A percentile compares a stretch with the other conserved stretches of the same genome.
phyloP scores from a whole-genome alignment of 2,113 vertebrate genomes.

The Protobothrops flavoviridis region DNA sequence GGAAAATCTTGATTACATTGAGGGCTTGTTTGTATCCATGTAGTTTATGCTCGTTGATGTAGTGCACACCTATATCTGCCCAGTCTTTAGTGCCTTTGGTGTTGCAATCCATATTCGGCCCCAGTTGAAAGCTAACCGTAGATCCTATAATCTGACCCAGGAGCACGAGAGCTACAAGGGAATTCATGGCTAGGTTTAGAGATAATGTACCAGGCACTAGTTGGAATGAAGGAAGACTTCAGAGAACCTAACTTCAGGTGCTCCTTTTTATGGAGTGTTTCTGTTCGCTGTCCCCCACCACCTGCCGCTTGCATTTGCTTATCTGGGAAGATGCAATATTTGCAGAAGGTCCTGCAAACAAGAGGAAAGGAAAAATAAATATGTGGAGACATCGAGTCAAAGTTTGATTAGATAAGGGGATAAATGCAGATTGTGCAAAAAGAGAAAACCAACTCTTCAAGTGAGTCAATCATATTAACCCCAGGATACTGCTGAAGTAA shows the following conservation, averaged over 20 bases:
- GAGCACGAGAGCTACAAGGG: slow-evolving; percentile 60
- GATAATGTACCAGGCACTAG: slow-evolving; percentile 37
- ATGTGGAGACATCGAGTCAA: slow-evolving; percentile 68
- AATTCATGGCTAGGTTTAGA: slow-evolving; percentile 67
- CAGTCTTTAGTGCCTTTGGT: slow-evolving; percentile 75
- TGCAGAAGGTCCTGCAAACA: slow-evolving; percentile 70
- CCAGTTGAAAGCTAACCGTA: neutral
- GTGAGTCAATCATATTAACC: neutral
- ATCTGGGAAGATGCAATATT: slow-evolving; percentile 59
- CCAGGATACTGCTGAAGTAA: neutral
- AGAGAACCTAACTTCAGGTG: neutral
- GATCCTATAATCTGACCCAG: slow-evolving; percentile 65
- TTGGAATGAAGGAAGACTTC: neutral
- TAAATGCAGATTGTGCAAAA: slow-evolving; percentile 62
- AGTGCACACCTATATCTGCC: slow-evolving; percentile 71
- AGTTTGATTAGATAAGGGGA: slow-evolving; percentile 57
- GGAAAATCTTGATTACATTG: slow-evolving; percentile 81
- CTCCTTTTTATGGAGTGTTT: slow-evolving; percentile 1
- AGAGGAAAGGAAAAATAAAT: slow-evolving; percentile 72
- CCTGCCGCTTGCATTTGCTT: slow-evolving; percentile 42
- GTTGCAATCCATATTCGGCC: slow-evolving; percentile 59
- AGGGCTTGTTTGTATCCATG: slow-evolving; percentile 84
- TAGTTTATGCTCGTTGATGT: slow-evolving; percentile 78
- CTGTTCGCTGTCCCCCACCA: slow-evolving; percentile 66
- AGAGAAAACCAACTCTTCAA: slow-evolving; percentile 27